A percentile compares a stretch with the other conserved stretches of the same genome.
phyloP scores from a whole-genome alignment of 2,113 vertebrate species.

The Paramormyrops kingsleyae region DNA sequence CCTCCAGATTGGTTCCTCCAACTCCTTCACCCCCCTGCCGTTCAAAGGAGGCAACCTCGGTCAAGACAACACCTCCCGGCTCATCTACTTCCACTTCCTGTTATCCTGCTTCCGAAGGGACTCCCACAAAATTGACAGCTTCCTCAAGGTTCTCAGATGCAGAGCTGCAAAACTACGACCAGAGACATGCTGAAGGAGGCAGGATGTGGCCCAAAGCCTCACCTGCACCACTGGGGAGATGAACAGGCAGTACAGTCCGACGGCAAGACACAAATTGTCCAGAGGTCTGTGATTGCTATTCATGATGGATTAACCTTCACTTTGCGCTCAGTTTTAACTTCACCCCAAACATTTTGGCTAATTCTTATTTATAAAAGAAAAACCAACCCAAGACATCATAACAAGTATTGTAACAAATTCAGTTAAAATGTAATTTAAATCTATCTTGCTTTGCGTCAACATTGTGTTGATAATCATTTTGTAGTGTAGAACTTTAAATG shows the following conservation, averaged over 20 bases:
- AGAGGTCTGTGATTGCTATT: not conserved
- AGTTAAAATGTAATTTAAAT: not conserved
- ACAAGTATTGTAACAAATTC: not conserved
- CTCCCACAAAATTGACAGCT: constrained; percentile 72
- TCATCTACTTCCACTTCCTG: constrained; percentile 62
- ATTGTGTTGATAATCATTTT: not conserved
- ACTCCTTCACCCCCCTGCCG: constrained; percentile 50
- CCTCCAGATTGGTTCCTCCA: constrained; percentile 54
- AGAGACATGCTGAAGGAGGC: constrained; percentile 48
- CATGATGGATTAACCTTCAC: not conserved
- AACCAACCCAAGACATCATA: not conserved
- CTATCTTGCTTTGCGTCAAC: not conserved
- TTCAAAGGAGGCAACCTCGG: constrained; percentile 46
- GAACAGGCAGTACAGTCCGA: not conserved
- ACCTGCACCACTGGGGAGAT: not conserved
- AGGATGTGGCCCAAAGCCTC: not conserved
- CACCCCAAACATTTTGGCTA: not conserved
- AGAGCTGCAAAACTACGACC: constrained; percentile 50
- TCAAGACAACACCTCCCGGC: constrained; percentile 51
- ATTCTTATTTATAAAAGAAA: not conserved
- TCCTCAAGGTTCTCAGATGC: constrained; percentile 67
- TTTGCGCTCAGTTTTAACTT: not conserved
- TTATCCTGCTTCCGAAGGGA: constrained; percentile 67
- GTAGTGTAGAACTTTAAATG: not conserved
- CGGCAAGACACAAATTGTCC: not conserved